Conservation (phyloP, 2,888 invertebrate species). For the Hyposoter dolosus region DNA sequence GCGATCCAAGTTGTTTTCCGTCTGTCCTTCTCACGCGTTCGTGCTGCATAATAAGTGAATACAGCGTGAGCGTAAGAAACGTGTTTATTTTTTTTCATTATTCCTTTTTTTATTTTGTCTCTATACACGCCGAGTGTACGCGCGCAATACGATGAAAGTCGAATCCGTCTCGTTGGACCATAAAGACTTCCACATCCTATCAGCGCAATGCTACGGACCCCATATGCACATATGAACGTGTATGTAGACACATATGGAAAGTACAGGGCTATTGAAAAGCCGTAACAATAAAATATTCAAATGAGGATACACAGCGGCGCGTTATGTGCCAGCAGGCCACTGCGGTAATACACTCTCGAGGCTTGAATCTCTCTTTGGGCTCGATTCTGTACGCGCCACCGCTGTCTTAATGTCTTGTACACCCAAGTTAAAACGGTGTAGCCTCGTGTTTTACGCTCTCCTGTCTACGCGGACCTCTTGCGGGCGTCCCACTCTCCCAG, state of each 20-base stretch:
- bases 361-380: conserved; percentile 23
- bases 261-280: conserved; percentile 71
- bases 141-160: conserved; percentile 65
- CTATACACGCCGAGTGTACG: conserved; percentile 12
- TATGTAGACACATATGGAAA: conserved; percentile 10
- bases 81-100: conserved; percentile 14
- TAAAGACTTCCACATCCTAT: conserved; percentile 72
- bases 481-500: conserved; percentile 14
- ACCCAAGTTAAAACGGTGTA: conserved; percentile 72
- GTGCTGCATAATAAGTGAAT: conserved; percentile 26
- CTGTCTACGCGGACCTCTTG: conserved; percentile 47
- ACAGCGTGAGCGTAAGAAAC: conserved; percentile 30
- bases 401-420: conserved; percentile 72
- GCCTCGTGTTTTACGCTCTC: conserved; percentile 71
- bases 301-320: conserved; percentile 69
- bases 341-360: conserved; percentile 59
- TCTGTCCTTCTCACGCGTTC: conserved; percentile 44
- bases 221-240: neutral
- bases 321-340: conserved; percentile 58
- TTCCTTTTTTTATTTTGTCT: neutral
- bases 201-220: conserved; percentile 53
- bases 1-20: conserved; percentile 53
- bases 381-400: conserved; percentile 56
- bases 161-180: conserved; percentile 66
- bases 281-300: conserved; percentile 78